These are phyloP conservation scores for Cassiopea xamachana DNA, from an alignment of 30 jellyfish, hydroid and myxozoan genomes.

Conservation along the genomic window DNA sequence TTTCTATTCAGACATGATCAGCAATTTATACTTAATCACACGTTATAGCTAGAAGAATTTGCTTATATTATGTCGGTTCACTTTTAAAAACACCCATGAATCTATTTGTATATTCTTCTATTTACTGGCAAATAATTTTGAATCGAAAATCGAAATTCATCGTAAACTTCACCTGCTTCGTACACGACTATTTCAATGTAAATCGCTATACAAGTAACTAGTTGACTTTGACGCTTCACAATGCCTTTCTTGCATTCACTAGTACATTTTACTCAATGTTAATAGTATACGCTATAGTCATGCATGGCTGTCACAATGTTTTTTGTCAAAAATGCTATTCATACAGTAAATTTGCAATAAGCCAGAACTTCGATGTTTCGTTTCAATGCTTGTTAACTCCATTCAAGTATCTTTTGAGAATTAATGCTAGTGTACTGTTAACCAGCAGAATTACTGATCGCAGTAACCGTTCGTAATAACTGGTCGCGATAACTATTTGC, in stretches of 20 bases:
- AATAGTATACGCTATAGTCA: background rate
- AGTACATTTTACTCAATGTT: no score
- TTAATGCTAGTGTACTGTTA: no score
- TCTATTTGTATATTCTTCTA: background rate
- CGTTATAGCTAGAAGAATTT: background rate
- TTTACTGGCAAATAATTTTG: background rate
- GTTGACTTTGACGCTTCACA: background rate
- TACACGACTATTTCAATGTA: background rate
- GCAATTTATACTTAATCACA: no score
- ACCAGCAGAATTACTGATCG: no score
- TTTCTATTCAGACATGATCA: background rate
- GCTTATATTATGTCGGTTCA: background rate
- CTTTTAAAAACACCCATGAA: background rate
- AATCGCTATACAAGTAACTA: background rate
- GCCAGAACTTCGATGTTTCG: no score
- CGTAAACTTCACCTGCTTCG: constrained; percentile 12
- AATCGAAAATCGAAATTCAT: background rate
- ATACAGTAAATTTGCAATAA: no score
- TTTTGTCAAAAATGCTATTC: no score
- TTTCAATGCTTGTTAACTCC: no score
- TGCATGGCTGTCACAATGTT: background rate
- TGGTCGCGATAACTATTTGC: no score
- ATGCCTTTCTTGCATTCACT: background rate
- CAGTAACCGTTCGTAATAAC: no score
- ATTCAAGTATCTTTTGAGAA: no score